Conservation (phyloP, 2,888 invertebrate genomes). For the Tenthredo notha region DNA sequence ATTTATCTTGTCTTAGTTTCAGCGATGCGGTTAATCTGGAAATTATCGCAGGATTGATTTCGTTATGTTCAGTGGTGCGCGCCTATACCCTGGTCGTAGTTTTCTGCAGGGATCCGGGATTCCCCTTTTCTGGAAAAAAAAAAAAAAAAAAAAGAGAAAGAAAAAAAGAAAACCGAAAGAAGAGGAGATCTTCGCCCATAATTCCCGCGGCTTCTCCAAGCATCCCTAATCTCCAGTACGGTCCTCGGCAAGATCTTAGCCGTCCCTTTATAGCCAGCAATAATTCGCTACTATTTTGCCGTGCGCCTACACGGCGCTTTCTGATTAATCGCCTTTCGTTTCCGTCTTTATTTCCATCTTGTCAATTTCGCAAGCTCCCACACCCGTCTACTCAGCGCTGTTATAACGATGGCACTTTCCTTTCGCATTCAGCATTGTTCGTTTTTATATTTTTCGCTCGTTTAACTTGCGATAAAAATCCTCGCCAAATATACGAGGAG, state of each 20-base stretch:
- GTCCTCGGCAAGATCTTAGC: slow-evolving; percentile 21
- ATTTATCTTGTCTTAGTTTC: neutral
- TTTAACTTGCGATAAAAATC: slow-evolving; percentile 3
- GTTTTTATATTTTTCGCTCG: neutral
- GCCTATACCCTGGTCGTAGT: neutral
- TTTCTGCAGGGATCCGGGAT: neutral
- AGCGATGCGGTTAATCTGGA: neutral
- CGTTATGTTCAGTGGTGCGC: neutral
- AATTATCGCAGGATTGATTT: slow-evolving; percentile 17
- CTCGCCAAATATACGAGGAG: neutral
- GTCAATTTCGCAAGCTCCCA: slow-evolving; percentile 2
- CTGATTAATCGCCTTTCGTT: slow-evolving; percentile 38
- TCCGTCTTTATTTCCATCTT: slow-evolving; percentile 44
- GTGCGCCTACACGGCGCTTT: slow-evolving; percentile 25
- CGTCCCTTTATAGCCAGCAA: slow-evolving; percentile 39
- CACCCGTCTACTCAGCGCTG: neutral
- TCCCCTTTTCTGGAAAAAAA: neutral
- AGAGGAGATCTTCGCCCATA: slow-evolving; percentile 15
- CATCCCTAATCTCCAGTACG: slow-evolving; percentile 27
- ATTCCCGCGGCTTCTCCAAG: slow-evolving; percentile 22
- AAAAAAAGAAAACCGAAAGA: neutral
- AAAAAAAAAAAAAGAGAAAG: neutral
- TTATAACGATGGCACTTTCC: neutral
- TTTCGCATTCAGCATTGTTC: neutral
- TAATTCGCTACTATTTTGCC: slow-evolving; percentile 30